These are phyloP conservation scores for Rhopalosiphum nymphaeae DNA, from an alignment of 2,888 invertebrate species.

Conservation along the genomic window DNA sequence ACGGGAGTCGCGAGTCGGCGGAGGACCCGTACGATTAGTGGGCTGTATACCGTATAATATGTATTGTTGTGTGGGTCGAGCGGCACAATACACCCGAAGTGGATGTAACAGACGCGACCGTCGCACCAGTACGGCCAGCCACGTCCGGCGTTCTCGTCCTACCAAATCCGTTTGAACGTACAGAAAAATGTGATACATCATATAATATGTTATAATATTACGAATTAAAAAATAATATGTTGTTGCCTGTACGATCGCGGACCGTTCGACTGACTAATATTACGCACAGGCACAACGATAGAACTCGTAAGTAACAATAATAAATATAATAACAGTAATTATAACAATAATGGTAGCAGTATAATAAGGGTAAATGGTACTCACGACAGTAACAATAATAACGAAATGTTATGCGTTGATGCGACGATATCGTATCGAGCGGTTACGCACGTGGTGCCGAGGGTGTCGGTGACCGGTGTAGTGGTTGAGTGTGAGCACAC, in stretches of 20 bases:
- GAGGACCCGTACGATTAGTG: neutral
- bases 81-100: no score
- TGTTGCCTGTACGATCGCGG: no score
- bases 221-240: no score
- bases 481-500: neutral
- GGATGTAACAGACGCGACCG: no score
- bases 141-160: no score
- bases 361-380: neutral
- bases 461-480: conserved; percentile 6
- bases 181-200: no score
- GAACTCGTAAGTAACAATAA: neutral
- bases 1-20: neutral
- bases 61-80: neutral
- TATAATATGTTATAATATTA: no score
- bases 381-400: neutral
- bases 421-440: neutral
- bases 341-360: neutral
- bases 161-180: no score
- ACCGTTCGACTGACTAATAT: neutral
- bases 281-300: neutral
- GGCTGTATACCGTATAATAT: neutral
- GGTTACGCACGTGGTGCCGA: conserved; percentile 41
- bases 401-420: neutral
- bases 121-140: no score
- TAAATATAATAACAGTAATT: neutral